Evolutionary conservation across 2,797 vertebrate species (phyloP).

Genomic region (Pempheris klunzingeri): DNA sequence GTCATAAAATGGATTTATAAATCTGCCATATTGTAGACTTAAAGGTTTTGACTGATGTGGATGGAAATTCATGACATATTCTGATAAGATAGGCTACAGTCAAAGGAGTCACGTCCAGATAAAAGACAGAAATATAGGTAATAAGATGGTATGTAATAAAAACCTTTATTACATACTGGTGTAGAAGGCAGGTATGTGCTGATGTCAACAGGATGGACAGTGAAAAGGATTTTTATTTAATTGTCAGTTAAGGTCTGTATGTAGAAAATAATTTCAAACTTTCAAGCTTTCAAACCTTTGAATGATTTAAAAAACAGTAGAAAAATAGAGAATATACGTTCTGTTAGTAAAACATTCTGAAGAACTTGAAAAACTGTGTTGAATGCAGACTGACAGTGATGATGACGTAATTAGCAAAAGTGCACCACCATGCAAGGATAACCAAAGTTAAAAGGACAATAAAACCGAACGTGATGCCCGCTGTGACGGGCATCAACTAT

Average conservation of each 20-base stretch:
- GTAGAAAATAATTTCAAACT: slow-evolving; percentile 9
- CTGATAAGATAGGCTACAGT: slow-evolving; percentile 26
- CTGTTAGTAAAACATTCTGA: neutral
- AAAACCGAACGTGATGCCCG: neutral
- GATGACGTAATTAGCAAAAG: slow-evolving; percentile 13
- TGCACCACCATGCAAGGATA: neutral
- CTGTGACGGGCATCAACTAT: neutral
- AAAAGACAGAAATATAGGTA: no score
- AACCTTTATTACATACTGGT: no score
- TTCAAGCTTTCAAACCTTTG: slow-evolving; percentile 13
- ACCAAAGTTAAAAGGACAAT: neutral
- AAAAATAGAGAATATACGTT: slow-evolving; percentile 18
- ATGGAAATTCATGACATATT: slow-evolving; percentile 28
- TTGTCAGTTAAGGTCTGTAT: slow-evolving; percentile 7
- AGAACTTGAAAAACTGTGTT: neutral
- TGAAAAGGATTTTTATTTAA: slow-evolving; percentile 12
- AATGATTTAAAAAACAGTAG: slow-evolving; percentile 16
- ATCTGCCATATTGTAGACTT: slow-evolving; percentile 5
- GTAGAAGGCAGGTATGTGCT: neutral
- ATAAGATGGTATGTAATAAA: slow-evolving; percentile 22
- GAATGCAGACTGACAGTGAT: slow-evolving; percentile 2
- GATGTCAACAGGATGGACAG: neutral
- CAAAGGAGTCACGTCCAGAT: slow-evolving; percentile 29
- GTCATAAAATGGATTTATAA: neutral
- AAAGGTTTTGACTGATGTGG: neutral